Evolutionary conservation across 2,113 vertebrate genomes (phyloP), one percentile per base, ranked within the genome.

Genomic region (Amphilophus citrinellus): DNA sequence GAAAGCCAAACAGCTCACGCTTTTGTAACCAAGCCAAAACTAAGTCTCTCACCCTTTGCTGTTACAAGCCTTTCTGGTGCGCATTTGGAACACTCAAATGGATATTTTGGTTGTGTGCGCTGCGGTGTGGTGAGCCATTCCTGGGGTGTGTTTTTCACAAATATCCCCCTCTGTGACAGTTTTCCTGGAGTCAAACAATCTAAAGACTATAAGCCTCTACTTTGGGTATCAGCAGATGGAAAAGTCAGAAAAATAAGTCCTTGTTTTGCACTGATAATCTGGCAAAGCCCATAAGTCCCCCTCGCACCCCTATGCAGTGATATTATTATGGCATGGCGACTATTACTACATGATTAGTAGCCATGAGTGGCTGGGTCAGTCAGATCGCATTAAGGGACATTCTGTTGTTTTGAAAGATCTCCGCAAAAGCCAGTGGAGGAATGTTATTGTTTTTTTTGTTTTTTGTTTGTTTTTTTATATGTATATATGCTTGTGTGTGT

Each of bases 231-330:
- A 83, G 61, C 5, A 56, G 87, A 89, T 84, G 80, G 84, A 94
- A 93, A 91, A 89, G 86, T 88, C 80, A 35, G 24, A 32, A 90
- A 91, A 92, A 94, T 89, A 92, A 94, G 76, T 91, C 88, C 85
- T 88, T 94, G 92, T 93, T 93, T 94, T 91, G 87, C 83, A 84
- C 60, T 71, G 89, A 91, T 92, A 93, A 93, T 94, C 94, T 93
- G 84, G 75, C 3, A 94, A 92, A 91, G 87, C 90, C 87, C 44
- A 5, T 86, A 91, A 93, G 24, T 89, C 92, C 62, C 42, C 37
- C 63, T 30, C 71, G 77, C 86, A 80, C 50, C 27, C 83, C 76
- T 71, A 56, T 77, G 60, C 5, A 57, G 80, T 79, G 85, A 90
- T 90, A 90, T 88, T 84, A 91, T 89, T 88, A 79, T 79, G 17